Percentiles rank a stretch among this genome's conserved stretches.
Evolutionary conservation across 2,888 invertebrate species (phyloP).

Genomic region (Troilus luridus): DNA sequence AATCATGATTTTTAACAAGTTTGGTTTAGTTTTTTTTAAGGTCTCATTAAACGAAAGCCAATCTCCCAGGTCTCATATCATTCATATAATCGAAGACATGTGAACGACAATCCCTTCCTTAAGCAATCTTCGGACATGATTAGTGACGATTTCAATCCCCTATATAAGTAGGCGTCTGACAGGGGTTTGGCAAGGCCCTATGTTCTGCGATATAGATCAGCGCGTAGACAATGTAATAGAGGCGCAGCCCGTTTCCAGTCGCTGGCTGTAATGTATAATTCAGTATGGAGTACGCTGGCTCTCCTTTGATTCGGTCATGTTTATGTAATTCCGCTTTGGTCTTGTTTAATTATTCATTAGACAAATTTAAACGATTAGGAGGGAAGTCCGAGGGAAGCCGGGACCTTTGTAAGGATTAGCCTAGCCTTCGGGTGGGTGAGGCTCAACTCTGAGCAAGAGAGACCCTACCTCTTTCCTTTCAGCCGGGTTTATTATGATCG

Average conservation of each 20-base stretch:
- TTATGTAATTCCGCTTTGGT: slow-evolving; percentile 34
- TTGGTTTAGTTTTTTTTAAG: too few species aligned
- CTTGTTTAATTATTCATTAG: slow-evolving; percentile 49
- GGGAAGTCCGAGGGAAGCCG: not conserved
- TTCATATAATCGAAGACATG: not conserved
- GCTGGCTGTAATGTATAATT: slow-evolving; percentile 33
- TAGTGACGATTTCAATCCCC: slow-evolving; percentile 2
- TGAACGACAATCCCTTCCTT: not conserved
- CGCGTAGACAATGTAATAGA: slow-evolving; percentile 42
- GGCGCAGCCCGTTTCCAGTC: not conserved
- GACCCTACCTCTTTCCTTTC: slow-evolving; percentile 17
- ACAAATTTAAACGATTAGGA: slow-evolving; percentile 45
- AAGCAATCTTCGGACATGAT: slow-evolving; percentile 18
- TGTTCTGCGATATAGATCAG: slow-evolving; percentile 26
- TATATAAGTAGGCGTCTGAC: slow-evolving; percentile 40
- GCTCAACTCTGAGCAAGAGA: not conserved
- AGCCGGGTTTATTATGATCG: slow-evolving; percentile 1
- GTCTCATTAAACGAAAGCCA: not conserved
- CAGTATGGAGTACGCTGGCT: slow-evolving; percentile 3
- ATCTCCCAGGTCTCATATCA: not conserved
- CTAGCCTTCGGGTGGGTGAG: not conserved
- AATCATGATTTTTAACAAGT: too few species aligned
- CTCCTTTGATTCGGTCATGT: slow-evolving; percentile 46
- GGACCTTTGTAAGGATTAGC: slow-evolving; percentile 25
- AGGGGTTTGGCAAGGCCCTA: slow-evolving; percentile 2